These are phyloP conservation scores for Hypomecis punctinalis DNA, from an alignment of 2,888 invertebrate genomes.

Conservation along the genomic window DNA sequence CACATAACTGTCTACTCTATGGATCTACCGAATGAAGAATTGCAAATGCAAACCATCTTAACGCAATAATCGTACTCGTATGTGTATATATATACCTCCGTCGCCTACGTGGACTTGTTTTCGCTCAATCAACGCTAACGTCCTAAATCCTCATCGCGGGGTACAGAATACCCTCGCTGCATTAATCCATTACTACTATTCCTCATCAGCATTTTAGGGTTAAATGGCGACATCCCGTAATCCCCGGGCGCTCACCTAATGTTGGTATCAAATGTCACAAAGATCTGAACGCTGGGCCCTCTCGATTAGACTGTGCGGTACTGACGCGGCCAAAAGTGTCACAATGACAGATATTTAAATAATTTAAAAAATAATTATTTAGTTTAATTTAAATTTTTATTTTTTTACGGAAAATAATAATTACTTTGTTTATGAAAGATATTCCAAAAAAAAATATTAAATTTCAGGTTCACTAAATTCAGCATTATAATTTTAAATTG, in stretches of 20 bases:
- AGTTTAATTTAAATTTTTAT: too few species aligned
- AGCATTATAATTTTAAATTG: too few species aligned
- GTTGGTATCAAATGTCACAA: conserved; percentile 78
- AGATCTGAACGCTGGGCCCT: conserved; percentile 62
- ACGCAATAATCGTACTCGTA: too few species aligned
- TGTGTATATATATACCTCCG: too few species aligned
- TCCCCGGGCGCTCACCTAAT: conserved; percentile 59
- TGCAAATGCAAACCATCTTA: too few species aligned
- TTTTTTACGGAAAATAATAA: too few species aligned
- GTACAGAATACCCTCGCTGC: conserved; percentile 34
- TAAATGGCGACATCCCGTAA: conserved; percentile 70
- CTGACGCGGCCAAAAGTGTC: conserved; percentile 40
- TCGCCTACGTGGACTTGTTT: background rate
- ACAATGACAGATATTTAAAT: background rate
- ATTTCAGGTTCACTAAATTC: too few species aligned
- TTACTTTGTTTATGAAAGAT: too few species aligned
- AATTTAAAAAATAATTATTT: background rate
- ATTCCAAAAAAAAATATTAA: too few species aligned
- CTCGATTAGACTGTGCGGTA: conserved; percentile 62
- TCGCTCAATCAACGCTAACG: conserved; percentile 1
- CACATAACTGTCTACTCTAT: too few species aligned
- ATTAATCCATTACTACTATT: conserved; percentile 76
- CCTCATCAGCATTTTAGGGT: conserved; percentile 76
- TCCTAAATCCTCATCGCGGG: conserved; percentile 8
- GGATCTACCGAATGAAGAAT: too few species aligned